Conservation (phyloP, 2,888 invertebrate species). For the Tanaodytes sp. region DNA sequence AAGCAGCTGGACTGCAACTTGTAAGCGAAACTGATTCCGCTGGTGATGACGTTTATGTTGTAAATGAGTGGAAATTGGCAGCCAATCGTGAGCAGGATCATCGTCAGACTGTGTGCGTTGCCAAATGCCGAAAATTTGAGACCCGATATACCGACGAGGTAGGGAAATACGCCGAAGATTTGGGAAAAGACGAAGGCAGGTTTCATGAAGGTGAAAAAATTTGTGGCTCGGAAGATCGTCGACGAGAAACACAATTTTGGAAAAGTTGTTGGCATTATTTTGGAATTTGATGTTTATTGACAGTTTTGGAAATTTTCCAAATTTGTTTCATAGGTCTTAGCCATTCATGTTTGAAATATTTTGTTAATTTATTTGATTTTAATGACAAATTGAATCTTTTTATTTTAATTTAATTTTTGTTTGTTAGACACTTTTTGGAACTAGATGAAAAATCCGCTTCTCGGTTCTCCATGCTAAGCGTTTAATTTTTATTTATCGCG, state of each 20-base stretch:
- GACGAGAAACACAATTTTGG: not conserved
- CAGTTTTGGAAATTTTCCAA: not conserved
- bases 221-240: constrained; percentile 63
- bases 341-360: too few relatives aligned
- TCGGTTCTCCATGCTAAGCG: too few relatives aligned
- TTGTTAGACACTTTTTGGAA: too few relatives aligned
- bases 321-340: not conserved
- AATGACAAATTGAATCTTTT: too few relatives aligned
- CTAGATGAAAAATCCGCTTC: too few relatives aligned
- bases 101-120: constrained; percentile 43
- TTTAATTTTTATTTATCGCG: too few relatives aligned
- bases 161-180: constrained; percentile 59
- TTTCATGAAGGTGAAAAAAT: constrained; percentile 58
- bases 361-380: too few relatives aligned
- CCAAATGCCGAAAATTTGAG: constrained; percentile 53
- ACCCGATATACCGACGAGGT: constrained; percentile 38
- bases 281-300: not conserved
- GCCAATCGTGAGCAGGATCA: not conserved
- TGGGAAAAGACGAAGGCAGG: constrained; percentile 57
- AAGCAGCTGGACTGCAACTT: constrained; percentile 49
- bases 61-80: not conserved
- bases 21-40: constrained; percentile 12
- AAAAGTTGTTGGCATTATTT: not conserved
- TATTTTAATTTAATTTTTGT: too few relatives aligned
- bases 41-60: not conserved